Percentiles rank a stretch among this genome's conserved stretches.
These are phyloP conservation scores for Holothuria scabra DNA, from an alignment of 53 echinoderm and acorn worm species.

Conservation along the genomic window DNA sequence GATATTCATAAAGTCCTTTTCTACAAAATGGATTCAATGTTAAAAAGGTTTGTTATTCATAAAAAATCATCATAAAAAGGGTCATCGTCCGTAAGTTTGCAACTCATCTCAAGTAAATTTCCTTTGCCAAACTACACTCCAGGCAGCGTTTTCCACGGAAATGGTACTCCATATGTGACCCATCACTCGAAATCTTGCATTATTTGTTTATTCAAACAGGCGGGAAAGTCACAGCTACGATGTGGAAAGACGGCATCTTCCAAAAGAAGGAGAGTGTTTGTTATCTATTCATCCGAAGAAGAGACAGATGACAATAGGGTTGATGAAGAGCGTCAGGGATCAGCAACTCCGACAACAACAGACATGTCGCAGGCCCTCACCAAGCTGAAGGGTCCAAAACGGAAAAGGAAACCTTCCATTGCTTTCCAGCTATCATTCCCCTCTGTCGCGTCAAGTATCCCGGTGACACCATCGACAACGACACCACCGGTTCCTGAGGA, in stretches of 20 bases:
- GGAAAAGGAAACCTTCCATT: conserved; percentile 9
- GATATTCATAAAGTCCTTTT: no score
- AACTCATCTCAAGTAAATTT: no score
- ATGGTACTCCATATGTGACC: no score
- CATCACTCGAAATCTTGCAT: neutral
- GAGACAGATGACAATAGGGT: neutral
- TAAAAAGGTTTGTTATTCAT: no score
- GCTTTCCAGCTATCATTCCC: conserved; percentile 10
- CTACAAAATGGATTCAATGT: no score
- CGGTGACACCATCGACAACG: neutral
- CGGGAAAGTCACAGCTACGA: neutral
- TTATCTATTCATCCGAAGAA: conserved; percentile 5
- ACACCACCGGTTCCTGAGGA: conserved; percentile 19
- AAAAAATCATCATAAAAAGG: no score
- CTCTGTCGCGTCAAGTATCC: neutral
- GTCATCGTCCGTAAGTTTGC: no score
- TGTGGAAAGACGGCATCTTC: neutral
- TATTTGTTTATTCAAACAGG: conserved; percentile 10
- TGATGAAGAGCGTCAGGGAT: conserved; percentile 1
- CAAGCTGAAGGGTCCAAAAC: conserved; percentile 4
- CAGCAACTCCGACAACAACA: conserved; percentile 9
- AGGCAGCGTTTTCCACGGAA: no score
- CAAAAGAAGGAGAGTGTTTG: neutral
- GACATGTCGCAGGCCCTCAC: conserved; percentile 14
- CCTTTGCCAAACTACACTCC: no score